Evolutionary conservation across 2,888 invertebrate genomes (phyloP).

Genomic region (Himalopsyche japonica): DNA sequence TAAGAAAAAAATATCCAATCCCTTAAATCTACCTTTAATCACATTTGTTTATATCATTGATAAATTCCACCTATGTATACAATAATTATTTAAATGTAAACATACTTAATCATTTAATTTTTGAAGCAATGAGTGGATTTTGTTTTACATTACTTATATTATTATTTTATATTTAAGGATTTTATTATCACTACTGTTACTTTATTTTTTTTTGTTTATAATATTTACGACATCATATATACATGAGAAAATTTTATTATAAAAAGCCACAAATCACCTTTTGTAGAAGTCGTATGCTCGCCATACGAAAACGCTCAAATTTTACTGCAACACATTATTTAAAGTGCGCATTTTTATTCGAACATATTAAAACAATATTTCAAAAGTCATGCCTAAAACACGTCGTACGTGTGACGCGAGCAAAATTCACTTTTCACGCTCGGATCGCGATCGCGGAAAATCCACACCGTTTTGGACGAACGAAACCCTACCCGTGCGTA

Average conservation of each 20-base stretch:
- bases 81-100: too few relatives aligned
- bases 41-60: too few relatives aligned
- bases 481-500: constrained; percentile 5
- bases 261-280: background rate
- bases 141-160: background rate
- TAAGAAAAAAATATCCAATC: too few relatives aligned
- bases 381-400: background rate
- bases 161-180: background rate
- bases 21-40: too few relatives aligned
- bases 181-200: background rate
- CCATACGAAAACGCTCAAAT: background rate
- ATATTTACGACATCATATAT: background rate
- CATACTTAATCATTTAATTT: too few relatives aligned
- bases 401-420: background rate
- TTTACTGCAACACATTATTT: background rate
- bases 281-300: background rate
- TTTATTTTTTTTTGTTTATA: background rate
- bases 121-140: background rate
- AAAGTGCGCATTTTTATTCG: background rate
- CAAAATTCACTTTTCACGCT: background rate
- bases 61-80: too few relatives aligned
- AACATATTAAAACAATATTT: constrained; percentile 1
- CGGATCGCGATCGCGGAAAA: background rate
- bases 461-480: background rate
- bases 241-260: background rate